phyloP scores from a whole-genome alignment of 1,140 invertebrate genomes.

The Nebria ingens region DNA sequence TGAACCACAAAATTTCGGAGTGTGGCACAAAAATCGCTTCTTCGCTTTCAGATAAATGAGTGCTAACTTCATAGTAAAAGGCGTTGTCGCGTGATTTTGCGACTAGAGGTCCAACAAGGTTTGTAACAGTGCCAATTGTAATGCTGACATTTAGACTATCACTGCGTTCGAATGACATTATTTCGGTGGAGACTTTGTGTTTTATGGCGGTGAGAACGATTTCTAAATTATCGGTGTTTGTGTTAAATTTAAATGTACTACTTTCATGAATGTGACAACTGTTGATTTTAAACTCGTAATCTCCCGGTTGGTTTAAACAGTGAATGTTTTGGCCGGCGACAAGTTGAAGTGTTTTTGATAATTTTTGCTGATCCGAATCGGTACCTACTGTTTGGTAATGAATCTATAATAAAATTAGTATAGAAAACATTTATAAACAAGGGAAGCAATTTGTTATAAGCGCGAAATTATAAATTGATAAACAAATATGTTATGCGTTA shows the following conservation, averaged over 20 bases:
- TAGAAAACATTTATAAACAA: too few species aligned
- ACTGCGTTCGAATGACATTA: conserved; percentile 26
- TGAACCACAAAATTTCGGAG: conserved; percentile 61
- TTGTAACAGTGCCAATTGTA: conserved; percentile 23
- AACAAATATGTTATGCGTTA: too few species aligned
- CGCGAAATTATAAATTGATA: too few species aligned
- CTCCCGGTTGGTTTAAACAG: conserved; percentile 57
- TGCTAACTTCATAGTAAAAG: conserved; percentile 23
- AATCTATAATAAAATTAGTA: neutral
- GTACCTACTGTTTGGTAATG: neutral
- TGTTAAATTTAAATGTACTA: conserved; percentile 38
- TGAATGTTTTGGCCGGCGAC: conserved; percentile 41
- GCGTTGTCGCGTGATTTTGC: conserved; percentile 11
- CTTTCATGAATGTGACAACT: conserved; percentile 73
- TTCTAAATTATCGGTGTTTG: conserved; percentile 27
- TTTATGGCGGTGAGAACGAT: conserved; percentile 31
- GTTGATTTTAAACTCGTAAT: conserved; percentile 63
- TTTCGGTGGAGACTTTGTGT: conserved; percentile 27
- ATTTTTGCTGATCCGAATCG: conserved; percentile 20
- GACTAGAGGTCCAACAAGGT: conserved; percentile 15
- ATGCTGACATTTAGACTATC: conserved; percentile 29
- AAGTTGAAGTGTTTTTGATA: conserved; percentile 31
- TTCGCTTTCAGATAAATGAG: conserved; percentile 37
- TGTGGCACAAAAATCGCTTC: conserved; percentile 47
- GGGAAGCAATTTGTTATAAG: too few species aligned